Base-by-base conservation (phyloP, 2,113 vertebrate species). In the Pangasianodon hypophthalmus region DNA sequence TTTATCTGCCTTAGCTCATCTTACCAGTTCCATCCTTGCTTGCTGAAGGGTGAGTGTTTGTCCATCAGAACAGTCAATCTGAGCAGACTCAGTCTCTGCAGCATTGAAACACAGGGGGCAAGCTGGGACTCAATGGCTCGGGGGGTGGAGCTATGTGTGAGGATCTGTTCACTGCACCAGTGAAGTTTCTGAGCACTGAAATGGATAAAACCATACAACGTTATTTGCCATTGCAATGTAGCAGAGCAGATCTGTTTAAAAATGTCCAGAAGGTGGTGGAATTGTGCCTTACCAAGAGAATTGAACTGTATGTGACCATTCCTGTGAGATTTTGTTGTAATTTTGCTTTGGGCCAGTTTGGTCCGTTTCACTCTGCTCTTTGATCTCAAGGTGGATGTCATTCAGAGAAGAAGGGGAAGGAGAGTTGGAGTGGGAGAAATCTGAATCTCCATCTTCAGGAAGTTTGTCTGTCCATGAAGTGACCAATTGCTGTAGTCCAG, bases 11-110 rank as follows among this genome's bases (percentile, higher is more conserved):
- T 87, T 32, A 24, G 3, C 19, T 86, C 54, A 81, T 67, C 97
- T 97, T 95, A 98, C 97, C 97, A 98, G 94, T 96, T 97, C 97
- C 97, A 98, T 88, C 97, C 97, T 93, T 97, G 97, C 91, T 96
- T 97, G 92, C 97, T 97, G 95, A 95, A 95, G 2, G 97, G 97
- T 0, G 97, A 97, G 87, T 97, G 94, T 92, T 96, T 97, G 94
- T 98, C 97, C 97, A 98, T 98, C 71, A 98, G 92, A 80, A 96
- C 94, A 0, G 97, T 97, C 94, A 98, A 95, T 81, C 95, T 97
- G 89, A 98, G 90, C 93, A 98, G 85, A 0, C 97, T 95, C 87
- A 97, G 95, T 54, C 97, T 97, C 90, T 97, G 97, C 71, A 97
- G 95, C 90, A 94, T 94, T 84, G 95, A 96, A 86, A 98, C 94